phyloP scores from a whole-genome alignment of 2,888 invertebrate genomes.

The Caenorhabditis sp. region DNA sequence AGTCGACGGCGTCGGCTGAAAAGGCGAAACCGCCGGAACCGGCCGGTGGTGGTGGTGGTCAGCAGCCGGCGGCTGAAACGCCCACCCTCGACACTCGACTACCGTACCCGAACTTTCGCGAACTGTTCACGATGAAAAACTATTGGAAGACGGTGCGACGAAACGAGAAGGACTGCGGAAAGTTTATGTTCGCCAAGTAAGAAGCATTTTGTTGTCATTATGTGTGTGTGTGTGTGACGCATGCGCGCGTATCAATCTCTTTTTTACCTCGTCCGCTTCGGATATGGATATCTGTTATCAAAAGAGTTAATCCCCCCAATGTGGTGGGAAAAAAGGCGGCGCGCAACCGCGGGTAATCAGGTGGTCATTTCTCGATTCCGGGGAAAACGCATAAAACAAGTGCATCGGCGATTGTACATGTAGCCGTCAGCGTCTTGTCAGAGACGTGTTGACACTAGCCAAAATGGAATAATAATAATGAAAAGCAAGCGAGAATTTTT shows the following conservation, averaged over 20 bases:
- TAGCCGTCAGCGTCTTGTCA: too few relatives aligned
- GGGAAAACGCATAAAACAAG: neutral
- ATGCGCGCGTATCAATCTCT: too few relatives aligned
- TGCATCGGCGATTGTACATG: neutral
- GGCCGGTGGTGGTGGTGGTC: too few relatives aligned
- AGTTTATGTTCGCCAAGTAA: constrained; percentile 73
- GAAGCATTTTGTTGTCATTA: too few relatives aligned
- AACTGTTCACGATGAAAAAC: constrained; percentile 78
- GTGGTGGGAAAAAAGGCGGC: too few relatives aligned
- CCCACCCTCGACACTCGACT: constrained; percentile 70
- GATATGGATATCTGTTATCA: too few relatives aligned
- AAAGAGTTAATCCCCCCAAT: too few relatives aligned
- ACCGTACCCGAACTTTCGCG: constrained; percentile 76
- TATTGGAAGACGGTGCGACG: constrained; percentile 78
- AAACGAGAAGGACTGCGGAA: constrained; percentile 74
- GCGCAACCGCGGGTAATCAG: too few relatives aligned
- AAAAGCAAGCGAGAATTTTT: constrained; percentile 50
- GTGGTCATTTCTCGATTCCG: too few relatives aligned
- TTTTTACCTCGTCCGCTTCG: neutral
- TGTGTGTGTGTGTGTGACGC: too few relatives aligned
- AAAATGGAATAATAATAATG: neutral
- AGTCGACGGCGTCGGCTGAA: constrained; percentile 27
- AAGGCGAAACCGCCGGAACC: constrained; percentile 59
- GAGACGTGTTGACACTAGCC: neutral
- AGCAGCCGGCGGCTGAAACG: constrained; percentile 61